Base-by-base conservation (phyloP, 2,888 invertebrate genomes). In the Panzeria rudis region DNA sequence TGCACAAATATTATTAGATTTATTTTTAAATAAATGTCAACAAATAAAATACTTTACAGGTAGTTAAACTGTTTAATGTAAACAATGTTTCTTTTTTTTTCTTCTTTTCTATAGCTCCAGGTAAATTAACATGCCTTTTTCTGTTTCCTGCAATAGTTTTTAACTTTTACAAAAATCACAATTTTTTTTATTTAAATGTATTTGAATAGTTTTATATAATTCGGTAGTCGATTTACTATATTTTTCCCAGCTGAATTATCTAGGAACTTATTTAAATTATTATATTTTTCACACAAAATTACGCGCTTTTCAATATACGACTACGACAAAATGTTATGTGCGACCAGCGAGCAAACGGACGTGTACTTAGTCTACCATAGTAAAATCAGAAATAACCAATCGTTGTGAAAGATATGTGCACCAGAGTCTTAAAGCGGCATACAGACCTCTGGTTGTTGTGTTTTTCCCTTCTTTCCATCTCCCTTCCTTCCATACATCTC, bases 351-450 rank as follows among this genome's bases (percentile, higher is more conserved):
- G 86, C 87, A 87, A 87, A 88, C 87, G 83, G 86, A 84, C 87
- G 86, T 86, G 87, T 83, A 86, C 90, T 91, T 88, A 89, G 90
- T 88, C 89, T 88, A 90, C 90, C 91, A 91, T 91, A 90, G 89
- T 90, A 89, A 90, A 91, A 90, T 91, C 91, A 91, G 89, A 91
- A 91, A 91, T 91, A 91, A 91, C 88, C 90, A 89, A 89, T 88
- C 89, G 87, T 83, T 89, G 87, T 88, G 89, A 85, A 91, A 91
- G 90, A 91, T 91, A 90, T 91, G 89, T 88, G 89, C 87, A 86
- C 83, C 82, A 86, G 84, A 88, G 88, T 80, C 83, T 82, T 87
- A 87, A 86, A 85, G 85, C 85, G 81, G 77, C 76, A 79, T 80
- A 77, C 54, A 80, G 56, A 72, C 64, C 79, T 56, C 64, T n/a